Base-by-base conservation (phyloP, 2,797 vertebrate genomes). In the Sebastes minor region DNA sequence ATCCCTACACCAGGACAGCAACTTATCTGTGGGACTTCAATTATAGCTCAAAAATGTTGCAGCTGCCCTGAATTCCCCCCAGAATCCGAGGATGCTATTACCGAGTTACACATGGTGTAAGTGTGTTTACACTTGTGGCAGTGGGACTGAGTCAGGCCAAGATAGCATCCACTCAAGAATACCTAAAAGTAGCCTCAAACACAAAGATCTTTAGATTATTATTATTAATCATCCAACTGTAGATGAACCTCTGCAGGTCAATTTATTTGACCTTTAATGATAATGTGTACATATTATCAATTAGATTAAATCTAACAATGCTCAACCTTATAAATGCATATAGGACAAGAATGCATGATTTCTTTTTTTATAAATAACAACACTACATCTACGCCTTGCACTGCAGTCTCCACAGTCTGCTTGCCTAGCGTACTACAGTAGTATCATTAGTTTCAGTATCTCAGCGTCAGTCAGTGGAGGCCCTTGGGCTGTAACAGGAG, bases 21-120 rank as follows among this genome's bases (percentile, higher is more conserved):
- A 79, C 83, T 80, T 85, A 86, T 85, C 80, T 76, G 66, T 76
- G 72, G 74, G 81, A 70, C 86, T 85, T 88, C 76, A 86, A 78
- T 81, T 87, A 84, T 71, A 81, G 85, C 67, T 75, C 38, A 69
- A 68, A 81, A 71, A 55, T 69, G 56, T 57, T 67, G 67, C 68
- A 62, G 70, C 71, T 81, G 82, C 78, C 85, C 85, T 83, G 52
- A 69, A 82, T 88, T 86, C 81, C 66, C 59, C 61, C 35, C n/a
- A 63, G 23, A 80, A 74, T 85, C 64, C 10, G 10, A 35, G 64
- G 79, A 83, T 71, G 69, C 55, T 73, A 38, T 70, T 70, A 68
- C 23, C 14, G 63, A 87, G 63, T 46, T 72, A 27, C 22, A 55
- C 55, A 72, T 38, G 20, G 14, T 7, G 27, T 52, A n/a, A 52